Evolutionary conservation across 2,797 vertebrate genomes (phyloP).

Genomic region (Liparis tanakae): DNA sequence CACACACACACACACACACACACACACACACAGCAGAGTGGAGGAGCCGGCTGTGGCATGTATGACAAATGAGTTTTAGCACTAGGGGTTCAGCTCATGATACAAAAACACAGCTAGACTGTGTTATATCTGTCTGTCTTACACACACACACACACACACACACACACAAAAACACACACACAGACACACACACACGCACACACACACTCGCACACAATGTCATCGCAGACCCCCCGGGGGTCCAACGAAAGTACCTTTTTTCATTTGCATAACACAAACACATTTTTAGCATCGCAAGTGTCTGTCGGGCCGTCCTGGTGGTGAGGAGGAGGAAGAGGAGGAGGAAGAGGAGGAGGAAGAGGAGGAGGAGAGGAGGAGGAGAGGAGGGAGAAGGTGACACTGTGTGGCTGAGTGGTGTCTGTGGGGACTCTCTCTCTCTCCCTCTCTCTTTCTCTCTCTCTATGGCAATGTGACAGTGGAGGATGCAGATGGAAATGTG

Average conservation of each 20-base stretch:
- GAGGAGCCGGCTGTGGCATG: slow-evolving; percentile 38
- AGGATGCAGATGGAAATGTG: slow-evolving; percentile 60
- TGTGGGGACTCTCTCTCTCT: slow-evolving; percentile 56
- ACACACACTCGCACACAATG: slow-evolving; percentile 29
- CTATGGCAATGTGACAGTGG: slow-evolving; percentile 57
- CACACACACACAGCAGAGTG: slow-evolving; percentile 16
- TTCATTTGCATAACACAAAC: slow-evolving; percentile 45
- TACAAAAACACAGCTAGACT: slow-evolving; percentile 50
- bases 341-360: background rate
- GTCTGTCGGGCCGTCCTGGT: slow-evolving; percentile 52
- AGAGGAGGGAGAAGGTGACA: slow-evolving; percentile 34
- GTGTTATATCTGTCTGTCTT: slow-evolving; percentile 51
- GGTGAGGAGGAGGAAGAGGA: slow-evolving; percentile 15
- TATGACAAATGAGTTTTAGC: slow-evolving; percentile 68
- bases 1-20: slow-evolving; percentile 10
- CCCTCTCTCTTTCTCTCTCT: slow-evolving; percentile 43
- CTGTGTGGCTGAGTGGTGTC: slow-evolving; percentile 50
- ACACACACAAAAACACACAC: slow-evolving; percentile 9
- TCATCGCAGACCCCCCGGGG: slow-evolving; percentile 36
- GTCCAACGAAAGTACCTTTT: slow-evolving; percentile 43
- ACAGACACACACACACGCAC: slow-evolving; percentile 1
- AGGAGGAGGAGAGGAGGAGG: background rate
- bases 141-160: slow-evolving; percentile 4
- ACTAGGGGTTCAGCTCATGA: slow-evolving; percentile 54
- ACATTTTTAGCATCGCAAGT: slow-evolving; percentile 60